phyloP scores from a whole-genome alignment of 2,888 invertebrate species.

The Rhagophthalmus giganteus region DNA sequence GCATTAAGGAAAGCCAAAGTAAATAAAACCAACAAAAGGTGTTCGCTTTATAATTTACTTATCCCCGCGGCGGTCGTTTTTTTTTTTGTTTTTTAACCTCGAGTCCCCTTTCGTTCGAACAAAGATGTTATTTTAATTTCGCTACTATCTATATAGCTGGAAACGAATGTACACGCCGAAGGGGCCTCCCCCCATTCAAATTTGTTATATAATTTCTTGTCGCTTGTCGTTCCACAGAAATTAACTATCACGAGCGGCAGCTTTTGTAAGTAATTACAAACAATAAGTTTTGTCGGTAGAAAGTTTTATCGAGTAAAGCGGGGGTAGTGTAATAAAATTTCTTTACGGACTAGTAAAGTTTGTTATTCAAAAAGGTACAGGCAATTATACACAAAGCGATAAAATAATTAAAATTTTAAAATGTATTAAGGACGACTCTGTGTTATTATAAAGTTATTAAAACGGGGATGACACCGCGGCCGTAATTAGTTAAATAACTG shows the following conservation, averaged over 20 bases:
- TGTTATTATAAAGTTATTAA: constrained; percentile 17
- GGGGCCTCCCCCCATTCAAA: neutral
- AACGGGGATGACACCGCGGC: constrained; percentile 10
- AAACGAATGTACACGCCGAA: too few relatives aligned
- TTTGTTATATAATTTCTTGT: constrained; percentile 9
- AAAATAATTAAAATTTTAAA: constrained; percentile 8
- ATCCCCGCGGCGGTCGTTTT: too few relatives aligned
- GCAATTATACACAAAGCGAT: neutral
- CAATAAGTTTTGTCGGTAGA: constrained; percentile 9
- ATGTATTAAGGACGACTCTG: constrained; percentile 8
- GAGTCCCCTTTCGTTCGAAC: too few relatives aligned
- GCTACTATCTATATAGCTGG: too few relatives aligned
- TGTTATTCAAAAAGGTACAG: constrained; percentile 3
- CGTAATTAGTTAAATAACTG: constrained; percentile 20
- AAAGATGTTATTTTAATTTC: too few relatives aligned
- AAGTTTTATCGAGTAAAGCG: constrained; percentile 12
- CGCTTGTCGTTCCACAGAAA: constrained; percentile 7
- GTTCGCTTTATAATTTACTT: too few relatives aligned
- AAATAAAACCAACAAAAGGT: too few relatives aligned
- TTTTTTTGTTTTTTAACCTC: too few relatives aligned
- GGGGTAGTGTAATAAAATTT: constrained; percentile 5
- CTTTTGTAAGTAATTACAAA: constrained; percentile 17
- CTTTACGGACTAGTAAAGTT: constrained; percentile 1
- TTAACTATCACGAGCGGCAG: constrained; percentile 13
- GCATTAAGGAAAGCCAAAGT: too few relatives aligned